Percentiles rank a stretch among this genome's conserved stretches.
These are phyloP conservation scores for Pyrocephalus nanus DNA, from an alignment of 2,797 vertebrate species.

Conservation along the genomic window DNA sequence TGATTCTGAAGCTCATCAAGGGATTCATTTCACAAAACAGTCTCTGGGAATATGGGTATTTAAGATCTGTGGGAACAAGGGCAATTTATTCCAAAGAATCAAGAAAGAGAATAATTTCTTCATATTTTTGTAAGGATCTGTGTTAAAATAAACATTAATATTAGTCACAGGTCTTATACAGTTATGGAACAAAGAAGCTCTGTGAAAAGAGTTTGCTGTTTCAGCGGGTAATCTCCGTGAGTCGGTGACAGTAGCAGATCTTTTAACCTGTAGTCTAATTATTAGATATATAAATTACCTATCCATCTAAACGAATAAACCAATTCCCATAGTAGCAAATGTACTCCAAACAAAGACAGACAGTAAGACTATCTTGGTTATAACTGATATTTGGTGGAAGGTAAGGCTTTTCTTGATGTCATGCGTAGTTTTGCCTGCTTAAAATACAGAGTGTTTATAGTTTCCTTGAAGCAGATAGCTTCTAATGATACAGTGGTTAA, in stretches of 20 bases:
- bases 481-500: neutral
- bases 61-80: constrained; percentile 44
- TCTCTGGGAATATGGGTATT: constrained; percentile 64
- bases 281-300: neutral
- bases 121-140: constrained; percentile 70
- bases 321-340: neutral
- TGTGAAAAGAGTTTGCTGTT: constrained; percentile 72
- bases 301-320: neutral
- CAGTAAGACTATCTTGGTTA: neutral
- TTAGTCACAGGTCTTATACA: constrained; percentile 74
- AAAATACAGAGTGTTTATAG: neutral
- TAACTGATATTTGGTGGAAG: accelerated
- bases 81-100: constrained; percentile 48
- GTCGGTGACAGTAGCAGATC: constrained; percentile 54
- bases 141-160: constrained; percentile 78
- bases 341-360: neutral
- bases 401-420: neutral
- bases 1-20: constrained; percentile 75
- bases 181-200: constrained; percentile 77
- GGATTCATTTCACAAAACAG: constrained; percentile 53
- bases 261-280: constrained; percentile 66
- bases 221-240: constrained; percentile 71
- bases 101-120: constrained; percentile 37
- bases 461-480: neutral
- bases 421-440: neutral